Percentiles rank a stretch among this genome's conserved stretches.
Evolutionary conservation across 2,797 vertebrate genomes (phyloP).

Genomic region (Lutjanus campechanus): DNA sequence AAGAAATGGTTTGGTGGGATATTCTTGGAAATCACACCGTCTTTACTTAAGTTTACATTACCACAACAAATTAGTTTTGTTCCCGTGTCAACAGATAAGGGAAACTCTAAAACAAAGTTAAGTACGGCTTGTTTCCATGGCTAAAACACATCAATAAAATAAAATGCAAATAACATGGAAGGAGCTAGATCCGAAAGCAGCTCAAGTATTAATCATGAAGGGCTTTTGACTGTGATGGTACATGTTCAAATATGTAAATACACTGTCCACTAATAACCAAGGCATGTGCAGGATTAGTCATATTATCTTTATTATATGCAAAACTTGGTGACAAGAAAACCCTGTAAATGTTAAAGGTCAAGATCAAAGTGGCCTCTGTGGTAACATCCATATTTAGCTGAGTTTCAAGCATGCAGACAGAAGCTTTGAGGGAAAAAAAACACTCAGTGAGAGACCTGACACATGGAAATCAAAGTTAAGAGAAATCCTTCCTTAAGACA

Average conservation of each 20-base stretch:
- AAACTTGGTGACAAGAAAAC: not conserved
- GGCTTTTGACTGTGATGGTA: not conserved
- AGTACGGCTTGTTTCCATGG: not conserved
- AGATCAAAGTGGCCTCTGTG: not conserved
- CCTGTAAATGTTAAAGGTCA: not conserved
- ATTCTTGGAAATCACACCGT: not conserved
- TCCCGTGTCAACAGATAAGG: not conserved
- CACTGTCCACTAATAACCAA: not conserved
- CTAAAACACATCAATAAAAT: not conserved
- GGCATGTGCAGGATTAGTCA: not conserved
- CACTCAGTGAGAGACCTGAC: not conserved
- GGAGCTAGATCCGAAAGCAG: not conserved
- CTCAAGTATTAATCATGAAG: not conserved
- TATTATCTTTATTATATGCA: not conserved
- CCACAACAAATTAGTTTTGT: not conserved
- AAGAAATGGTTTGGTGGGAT: not conserved
- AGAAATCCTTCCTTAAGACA: not conserved
- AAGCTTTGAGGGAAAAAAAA: not conserved
- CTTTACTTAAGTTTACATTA: not conserved
- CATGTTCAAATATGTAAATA: not conserved
- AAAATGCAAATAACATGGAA: not conserved
- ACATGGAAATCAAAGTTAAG: not conserved
- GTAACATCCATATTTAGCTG: not conserved
- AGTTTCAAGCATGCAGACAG: not conserved
- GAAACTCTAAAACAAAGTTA: not conserved